Percentiles rank a stretch among this genome's conserved stretches.
Evolutionary conservation across 2,888 invertebrate genomes (phyloP).

Genomic region (Leptinotarsa peninsularis): DNA sequence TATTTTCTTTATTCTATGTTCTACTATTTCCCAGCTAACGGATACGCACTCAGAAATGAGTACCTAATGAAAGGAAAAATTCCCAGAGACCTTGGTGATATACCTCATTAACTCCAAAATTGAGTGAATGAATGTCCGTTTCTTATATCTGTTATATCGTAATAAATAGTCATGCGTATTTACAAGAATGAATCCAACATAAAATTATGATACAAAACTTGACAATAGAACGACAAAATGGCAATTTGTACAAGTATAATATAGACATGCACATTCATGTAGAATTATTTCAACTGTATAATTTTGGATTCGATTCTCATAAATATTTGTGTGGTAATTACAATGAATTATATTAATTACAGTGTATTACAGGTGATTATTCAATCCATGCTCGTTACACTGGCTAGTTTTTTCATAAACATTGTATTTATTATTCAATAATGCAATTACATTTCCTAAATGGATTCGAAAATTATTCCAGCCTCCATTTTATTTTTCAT

Average conservation of each 20-base stretch:
- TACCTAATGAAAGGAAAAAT: no score
- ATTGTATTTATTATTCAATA: constrained; percentile 54
- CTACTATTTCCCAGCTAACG: no score
- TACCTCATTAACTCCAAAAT: no score
- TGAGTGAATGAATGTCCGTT: constrained; percentile 9
- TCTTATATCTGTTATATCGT: constrained; percentile 16
- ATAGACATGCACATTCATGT: constrained; percentile 61
- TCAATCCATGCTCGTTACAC: constrained; percentile 53
- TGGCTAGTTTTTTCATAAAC: constrained; percentile 53
- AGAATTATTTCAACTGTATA: constrained; percentile 56
- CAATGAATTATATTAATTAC: constrained; percentile 54
- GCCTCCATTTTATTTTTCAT: constrained; percentile 32
- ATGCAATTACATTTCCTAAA: constrained; percentile 47
- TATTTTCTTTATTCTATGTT: no score
- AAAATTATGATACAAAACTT: constrained; percentile 43
- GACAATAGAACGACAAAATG: constrained; percentile 54
- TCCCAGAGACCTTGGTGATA: no score
- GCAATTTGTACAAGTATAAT: constrained; percentile 54
- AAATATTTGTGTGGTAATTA: constrained; percentile 60
- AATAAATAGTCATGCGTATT: constrained; percentile 39
- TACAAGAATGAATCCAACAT: constrained; percentile 34
- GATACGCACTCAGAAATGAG: no score
- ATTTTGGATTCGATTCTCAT: constrained; percentile 59
- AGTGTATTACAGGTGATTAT: constrained; percentile 51
- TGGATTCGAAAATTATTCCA: constrained; percentile 46